These are phyloP conservation scores for Disparrhopalites patrizii DNA, from an alignment of 2,888 invertebrate genomes.

Conservation along the genomic window DNA sequence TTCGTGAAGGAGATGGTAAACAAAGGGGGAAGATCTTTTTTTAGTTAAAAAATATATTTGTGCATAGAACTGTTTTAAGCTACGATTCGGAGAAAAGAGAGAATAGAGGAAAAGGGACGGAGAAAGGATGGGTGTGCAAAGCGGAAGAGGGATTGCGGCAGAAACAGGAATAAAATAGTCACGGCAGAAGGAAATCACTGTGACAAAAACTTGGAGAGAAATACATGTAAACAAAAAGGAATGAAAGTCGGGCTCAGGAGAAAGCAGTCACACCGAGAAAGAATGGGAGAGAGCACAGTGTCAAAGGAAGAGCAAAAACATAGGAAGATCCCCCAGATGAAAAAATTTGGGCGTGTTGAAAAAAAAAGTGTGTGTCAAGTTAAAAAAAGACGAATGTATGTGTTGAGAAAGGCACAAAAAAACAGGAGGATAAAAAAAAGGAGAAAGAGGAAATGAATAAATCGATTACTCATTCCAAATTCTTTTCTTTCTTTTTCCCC, in stretches of 20 bases:
- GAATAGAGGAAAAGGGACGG: neutral
- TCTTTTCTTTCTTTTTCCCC: slow-evolving; percentile 20
- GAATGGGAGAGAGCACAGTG: too few species aligned
- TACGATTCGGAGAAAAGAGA: neutral
- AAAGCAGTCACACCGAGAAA: too few species aligned
- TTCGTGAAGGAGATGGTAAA: too few species aligned
- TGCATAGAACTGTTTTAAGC: too few species aligned
- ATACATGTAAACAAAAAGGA: too few species aligned
- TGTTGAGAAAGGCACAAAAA: neutral
- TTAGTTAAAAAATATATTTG: too few species aligned
- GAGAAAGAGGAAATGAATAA: slow-evolving; percentile 25
- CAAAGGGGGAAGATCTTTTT: too few species aligned
- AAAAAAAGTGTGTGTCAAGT: neutral
- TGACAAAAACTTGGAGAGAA: too few species aligned
- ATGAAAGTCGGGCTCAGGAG: too few species aligned
- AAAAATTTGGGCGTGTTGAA: too few species aligned
- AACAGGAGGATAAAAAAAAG: slow-evolving; percentile 14
- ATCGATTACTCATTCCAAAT: slow-evolving; percentile 31
- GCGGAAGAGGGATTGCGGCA: neutral
- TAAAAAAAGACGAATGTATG: slow-evolving; percentile 3
- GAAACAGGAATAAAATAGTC: neutral
- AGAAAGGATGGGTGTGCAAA: neutral
- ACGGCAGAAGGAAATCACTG: neutral
- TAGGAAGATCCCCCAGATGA: too few species aligned
- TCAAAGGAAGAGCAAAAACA: too few species aligned